Evolutionary conservation across 1,140 invertebrate species (phyloP).

Genomic region (Drosophila prosaltans): DNA sequence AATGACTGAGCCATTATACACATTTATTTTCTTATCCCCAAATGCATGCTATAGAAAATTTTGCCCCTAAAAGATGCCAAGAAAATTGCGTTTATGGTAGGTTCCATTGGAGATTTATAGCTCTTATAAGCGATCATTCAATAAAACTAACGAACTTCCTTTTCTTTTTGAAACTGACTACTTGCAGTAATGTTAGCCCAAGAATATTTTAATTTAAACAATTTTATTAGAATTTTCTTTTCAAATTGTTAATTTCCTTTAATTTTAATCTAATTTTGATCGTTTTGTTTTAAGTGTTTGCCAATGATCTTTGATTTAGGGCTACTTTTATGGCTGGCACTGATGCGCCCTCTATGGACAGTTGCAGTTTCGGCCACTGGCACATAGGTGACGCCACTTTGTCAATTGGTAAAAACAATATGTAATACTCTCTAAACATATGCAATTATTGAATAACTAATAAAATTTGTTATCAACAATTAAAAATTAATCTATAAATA

Average conservation of each 20-base stretch:
- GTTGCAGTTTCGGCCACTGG: conserved; percentile 23
- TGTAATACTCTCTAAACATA: not conserved
- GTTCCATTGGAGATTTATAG: no score
- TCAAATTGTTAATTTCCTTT: not conserved
- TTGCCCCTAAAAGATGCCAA: not conserved
- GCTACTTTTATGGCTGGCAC: conserved; percentile 16
- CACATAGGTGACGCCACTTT: conserved; percentile 59
- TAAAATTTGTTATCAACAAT: no score
- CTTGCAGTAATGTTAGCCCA: no score
- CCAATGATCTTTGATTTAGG: not conserved
- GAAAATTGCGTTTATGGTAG: not conserved
- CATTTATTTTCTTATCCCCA: not conserved
- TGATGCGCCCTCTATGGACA: conserved; percentile 57
- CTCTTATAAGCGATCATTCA: no score
- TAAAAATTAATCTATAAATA: no score
- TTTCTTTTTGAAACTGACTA: no score
- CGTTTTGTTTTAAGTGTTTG: not conserved
- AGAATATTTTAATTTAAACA: no score
- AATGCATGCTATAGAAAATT: not conserved
- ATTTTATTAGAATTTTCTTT: not conserved
- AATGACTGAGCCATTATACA: no score
- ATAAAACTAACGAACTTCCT: no score
- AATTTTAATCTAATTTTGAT: not conserved
- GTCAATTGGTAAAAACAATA: conserved; percentile 60
- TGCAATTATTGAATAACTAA: not conserved